Conservation (phyloP, 2,888 invertebrate species). For the Lithophane leautieri region DNA sequence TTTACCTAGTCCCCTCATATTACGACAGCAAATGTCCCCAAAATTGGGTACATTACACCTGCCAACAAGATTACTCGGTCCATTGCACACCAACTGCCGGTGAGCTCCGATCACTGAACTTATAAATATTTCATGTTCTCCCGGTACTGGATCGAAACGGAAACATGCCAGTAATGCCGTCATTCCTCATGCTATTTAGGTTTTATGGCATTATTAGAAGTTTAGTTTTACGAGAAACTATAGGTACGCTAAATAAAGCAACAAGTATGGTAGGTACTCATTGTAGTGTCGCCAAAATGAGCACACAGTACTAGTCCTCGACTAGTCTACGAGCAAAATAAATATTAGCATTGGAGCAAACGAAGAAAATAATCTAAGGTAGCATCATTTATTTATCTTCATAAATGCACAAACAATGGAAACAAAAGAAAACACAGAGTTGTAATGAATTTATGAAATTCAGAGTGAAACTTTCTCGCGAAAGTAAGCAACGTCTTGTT, state of each 20-base stretch:
- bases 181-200: slow-evolving; percentile 35
- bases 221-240: slow-evolving; percentile 10
- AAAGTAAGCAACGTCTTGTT: slow-evolving; percentile 22
- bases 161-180: slow-evolving; percentile 32
- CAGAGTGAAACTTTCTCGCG: slow-evolving; percentile 17
- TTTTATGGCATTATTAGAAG: slow-evolving; percentile 42
- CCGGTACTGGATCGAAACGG: slow-evolving; percentile 10
- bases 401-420: slow-evolving; percentile 23
- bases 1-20: slow-evolving; percentile 13
- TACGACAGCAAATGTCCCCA: slow-evolving; percentile 22
- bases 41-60: slow-evolving; percentile 44
- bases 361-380: slow-evolving; percentile 1
- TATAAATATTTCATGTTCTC: slow-evolving; percentile 62
- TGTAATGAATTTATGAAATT: slow-evolving; percentile 50
- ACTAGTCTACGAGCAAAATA: not conserved
- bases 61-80: slow-evolving; percentile 39
- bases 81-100: slow-evolving; percentile 34
- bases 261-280: not conserved
- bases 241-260: slow-evolving; percentile 5
- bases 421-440: slow-evolving; percentile 26
- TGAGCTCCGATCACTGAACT: slow-evolving; percentile 51
- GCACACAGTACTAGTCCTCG: not conserved
- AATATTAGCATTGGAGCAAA: not conserved
- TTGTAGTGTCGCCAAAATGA: slow-evolving; percentile 4
- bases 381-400: slow-evolving; percentile 33